Percentiles rank a stretch among this genome's conserved stretches.
Evolutionary conservation across 1,140 invertebrate species (phyloP).

Genomic region (Brachionus sp.): DNA sequence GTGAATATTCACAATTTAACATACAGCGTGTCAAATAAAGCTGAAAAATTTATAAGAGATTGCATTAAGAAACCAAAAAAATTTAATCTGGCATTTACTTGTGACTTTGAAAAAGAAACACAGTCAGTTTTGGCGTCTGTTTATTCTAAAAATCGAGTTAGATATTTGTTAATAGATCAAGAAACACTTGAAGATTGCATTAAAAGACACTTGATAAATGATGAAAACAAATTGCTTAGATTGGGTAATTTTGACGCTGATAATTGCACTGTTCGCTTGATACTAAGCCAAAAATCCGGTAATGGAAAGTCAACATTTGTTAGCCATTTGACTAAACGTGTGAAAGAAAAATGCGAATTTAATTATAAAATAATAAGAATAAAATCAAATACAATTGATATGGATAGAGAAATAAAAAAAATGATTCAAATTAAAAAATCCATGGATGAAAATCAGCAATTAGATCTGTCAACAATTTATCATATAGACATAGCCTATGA

Average conservation of each 20-base stretch:
- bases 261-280: background rate
- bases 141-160: background rate
- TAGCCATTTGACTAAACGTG: background rate
- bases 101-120: background rate
- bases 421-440: background rate
- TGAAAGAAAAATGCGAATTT: background rate
- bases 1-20: slow-evolving; percentile 14
- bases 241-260: slow-evolving; percentile 2
- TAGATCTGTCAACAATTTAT: background rate
- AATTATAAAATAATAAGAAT: slow-evolving; percentile 38
- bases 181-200: background rate
- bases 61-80: background rate
- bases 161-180: background rate
- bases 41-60: background rate
- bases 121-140: slow-evolving; percentile 25
- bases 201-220: background rate
- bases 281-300: slow-evolving; percentile 2
- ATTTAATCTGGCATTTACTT: background rate
- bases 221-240: background rate
- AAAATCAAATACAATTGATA: background rate
- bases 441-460: background rate
- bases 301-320: slow-evolving; percentile 40
- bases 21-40: background rate
- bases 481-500: slow-evolving; percentile 42
- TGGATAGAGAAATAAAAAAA: slow-evolving; percentile 36